Evolutionary conservation across 2,888 invertebrate genomes (phyloP), one percentile per base, ranked within the genome.

Genomic region (Cosmia trapezina): DNA sequence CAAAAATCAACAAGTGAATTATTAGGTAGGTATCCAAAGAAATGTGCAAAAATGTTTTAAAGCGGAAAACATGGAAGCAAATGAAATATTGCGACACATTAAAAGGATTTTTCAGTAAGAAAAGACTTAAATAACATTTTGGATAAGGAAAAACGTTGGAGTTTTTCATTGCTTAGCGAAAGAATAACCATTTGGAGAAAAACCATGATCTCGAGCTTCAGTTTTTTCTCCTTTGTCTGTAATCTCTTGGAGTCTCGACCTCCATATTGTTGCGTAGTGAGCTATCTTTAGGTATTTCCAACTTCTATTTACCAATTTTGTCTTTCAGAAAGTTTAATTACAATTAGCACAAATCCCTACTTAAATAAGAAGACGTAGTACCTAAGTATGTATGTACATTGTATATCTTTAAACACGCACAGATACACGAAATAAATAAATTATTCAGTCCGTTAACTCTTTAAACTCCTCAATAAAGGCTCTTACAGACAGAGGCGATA

Each of bases 21-120:
- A 54, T 8, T 28, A 12, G 11, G 33, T 47, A 28, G 28, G 28
- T 28, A 70, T 33, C 28, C 61, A 17, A 41, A 4, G 28, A 59
- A 76, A 57, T 41, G 7, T 28, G 37, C 37, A 37, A 37, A 47
- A 61, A 54, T 56, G 12, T 6, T 37, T 54, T 7, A 19, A n/a
- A 61, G 3, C 17, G 22, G 12, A 53, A 14, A 53, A 12, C 62
- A 63, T 63, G 17, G 12, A 28, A 37, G 17, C 11, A 19, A 63
- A 59, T 59, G 22, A 77, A 59, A 53, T 70, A 63, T 41, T 12
- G 47, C 62, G 47, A 53, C 41, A 37, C 33, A 41, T 76, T 33
- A 53, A 77, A 77, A 70, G 57, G 62, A 33, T 70, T 68, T 75
- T 62, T 61, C 11, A 17, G 37, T 61, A 43, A 37, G 19, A 9